These are phyloP conservation scores for Ooceraea biroi DNA, from an alignment of 1,140 invertebrate species.

Conservation along the genomic window DNA sequence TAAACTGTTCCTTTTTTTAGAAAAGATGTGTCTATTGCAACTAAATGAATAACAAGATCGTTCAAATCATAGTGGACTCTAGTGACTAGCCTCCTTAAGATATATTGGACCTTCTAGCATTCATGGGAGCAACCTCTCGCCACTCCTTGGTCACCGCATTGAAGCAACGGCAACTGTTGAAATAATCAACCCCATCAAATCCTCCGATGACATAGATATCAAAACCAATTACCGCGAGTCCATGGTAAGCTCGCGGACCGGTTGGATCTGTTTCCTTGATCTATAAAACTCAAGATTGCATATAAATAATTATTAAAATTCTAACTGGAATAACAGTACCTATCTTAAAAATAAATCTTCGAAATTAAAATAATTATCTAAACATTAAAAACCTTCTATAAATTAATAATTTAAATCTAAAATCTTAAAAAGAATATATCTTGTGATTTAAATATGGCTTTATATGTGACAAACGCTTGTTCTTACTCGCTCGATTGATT, in stretches of 20 bases:
- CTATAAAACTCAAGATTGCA: conserved; percentile 70
- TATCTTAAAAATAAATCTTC: too few relatives aligned
- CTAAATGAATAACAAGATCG: background rate
- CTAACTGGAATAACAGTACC: background rate
- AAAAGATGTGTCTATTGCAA: background rate
- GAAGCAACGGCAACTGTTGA: conserved; percentile 89
- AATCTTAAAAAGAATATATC: too few relatives aligned
- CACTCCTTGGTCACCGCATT: conserved; percentile 89
- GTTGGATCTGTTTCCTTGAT: conserved; percentile 87
- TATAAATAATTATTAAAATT: conserved; percentile 21
- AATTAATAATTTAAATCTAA: too few relatives aligned
- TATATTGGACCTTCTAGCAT: conserved; percentile 85
- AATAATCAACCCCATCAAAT: conserved; percentile 89
- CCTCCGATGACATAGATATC: conserved; percentile 91
- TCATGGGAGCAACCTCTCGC: conserved; percentile 90
- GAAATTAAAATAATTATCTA: too few relatives aligned
- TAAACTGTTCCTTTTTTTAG: background rate
- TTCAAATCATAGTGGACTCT: background rate
- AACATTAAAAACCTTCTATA: too few relatives aligned
- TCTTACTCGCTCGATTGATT: too few relatives aligned
- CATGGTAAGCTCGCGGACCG: conserved; percentile 91
- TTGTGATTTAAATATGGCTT: too few relatives aligned
- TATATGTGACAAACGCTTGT: too few relatives aligned
- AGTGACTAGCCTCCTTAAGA: conserved; percentile 61
- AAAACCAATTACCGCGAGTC: conserved; percentile 89